Percentiles rank a stretch among this genome's conserved stretches.
These are phyloP conservation scores for Hipposideros larvatus DNA, from an alignment of 2,797 vertebrate genomes.

Conservation along the genomic window DNA sequence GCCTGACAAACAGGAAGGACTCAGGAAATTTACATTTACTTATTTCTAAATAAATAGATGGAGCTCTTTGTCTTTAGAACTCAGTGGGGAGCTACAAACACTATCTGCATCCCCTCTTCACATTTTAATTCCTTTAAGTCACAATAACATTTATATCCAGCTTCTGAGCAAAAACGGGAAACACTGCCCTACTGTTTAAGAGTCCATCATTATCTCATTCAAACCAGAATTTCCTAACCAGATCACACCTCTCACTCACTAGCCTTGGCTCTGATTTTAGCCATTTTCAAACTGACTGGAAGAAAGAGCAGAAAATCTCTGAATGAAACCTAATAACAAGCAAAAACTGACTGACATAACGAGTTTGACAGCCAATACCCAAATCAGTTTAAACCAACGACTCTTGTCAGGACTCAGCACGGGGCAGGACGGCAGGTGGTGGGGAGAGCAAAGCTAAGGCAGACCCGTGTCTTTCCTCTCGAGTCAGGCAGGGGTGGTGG, in stretches of 20 bases:
- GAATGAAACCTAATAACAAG: not conserved
- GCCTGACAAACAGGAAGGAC: not conserved
- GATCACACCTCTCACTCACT: not conserved
- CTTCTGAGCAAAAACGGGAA: not conserved
- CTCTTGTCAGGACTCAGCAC: not conserved
- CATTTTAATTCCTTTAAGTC: not conserved
- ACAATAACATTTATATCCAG: not conserved
- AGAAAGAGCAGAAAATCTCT: not conserved
- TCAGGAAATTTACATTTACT: not conserved
- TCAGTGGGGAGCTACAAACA: not conserved
- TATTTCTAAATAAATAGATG: not conserved
- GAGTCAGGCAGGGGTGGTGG: rapidly evolving
- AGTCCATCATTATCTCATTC: not conserved
- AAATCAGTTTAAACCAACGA: not conserved
- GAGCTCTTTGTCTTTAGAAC: not conserved
- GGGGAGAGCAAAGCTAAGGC: not conserved
- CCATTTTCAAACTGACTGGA: not conserved
- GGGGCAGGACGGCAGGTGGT: rapidly evolving
- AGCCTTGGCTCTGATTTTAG: not conserved
- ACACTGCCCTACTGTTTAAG: not conserved
- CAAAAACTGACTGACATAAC: not conserved
- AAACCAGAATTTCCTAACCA: not conserved
- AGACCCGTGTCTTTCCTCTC: not conserved
- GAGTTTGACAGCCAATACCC: not conserved
- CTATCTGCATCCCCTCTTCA: not conserved